These are phyloP conservation scores for Eubucco bourcierii DNA, from an alignment of 2,113 vertebrate species.

Conservation along the genomic window DNA sequence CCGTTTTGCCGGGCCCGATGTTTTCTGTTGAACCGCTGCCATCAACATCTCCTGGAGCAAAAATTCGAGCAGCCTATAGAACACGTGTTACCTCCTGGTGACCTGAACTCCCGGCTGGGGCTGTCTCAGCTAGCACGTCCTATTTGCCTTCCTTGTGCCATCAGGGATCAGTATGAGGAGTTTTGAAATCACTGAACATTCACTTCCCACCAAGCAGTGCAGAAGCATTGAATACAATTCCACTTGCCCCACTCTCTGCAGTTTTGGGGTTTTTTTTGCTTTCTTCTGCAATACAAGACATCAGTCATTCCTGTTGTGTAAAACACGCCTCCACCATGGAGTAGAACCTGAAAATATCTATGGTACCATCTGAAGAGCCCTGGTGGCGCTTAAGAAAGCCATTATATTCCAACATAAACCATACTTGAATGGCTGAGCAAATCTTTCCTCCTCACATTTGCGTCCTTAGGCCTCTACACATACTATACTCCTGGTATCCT, in stretches of 20 bases:
- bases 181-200: background rate
- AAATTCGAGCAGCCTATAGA: rapidly evolving
- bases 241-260: background rate
- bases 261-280: background rate
- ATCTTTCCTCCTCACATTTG: background rate
- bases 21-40: rapidly evolving
- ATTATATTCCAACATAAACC: background rate
- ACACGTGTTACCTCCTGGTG: rapidly evolving
- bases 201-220: rapidly evolving
- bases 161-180: rapidly evolving
- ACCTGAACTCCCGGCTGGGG: too few relatives aligned
- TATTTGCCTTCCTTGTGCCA: background rate
- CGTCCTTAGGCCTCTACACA: background rate
- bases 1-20: background rate
- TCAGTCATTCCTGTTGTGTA: background rate
- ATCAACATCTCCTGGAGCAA: rapidly evolving
- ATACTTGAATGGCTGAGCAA: background rate
- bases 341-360: background rate
- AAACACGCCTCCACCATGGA: background rate
- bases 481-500: background rate
- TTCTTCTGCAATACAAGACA: background rate
- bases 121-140: background rate
- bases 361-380: background rate
- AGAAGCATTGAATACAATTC: background rate
- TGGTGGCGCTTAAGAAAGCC: background rate